These are phyloP conservation scores for Alfaro cultratus DNA, from an alignment of 2,797 vertebrate genomes.

Conservation along the genomic window DNA sequence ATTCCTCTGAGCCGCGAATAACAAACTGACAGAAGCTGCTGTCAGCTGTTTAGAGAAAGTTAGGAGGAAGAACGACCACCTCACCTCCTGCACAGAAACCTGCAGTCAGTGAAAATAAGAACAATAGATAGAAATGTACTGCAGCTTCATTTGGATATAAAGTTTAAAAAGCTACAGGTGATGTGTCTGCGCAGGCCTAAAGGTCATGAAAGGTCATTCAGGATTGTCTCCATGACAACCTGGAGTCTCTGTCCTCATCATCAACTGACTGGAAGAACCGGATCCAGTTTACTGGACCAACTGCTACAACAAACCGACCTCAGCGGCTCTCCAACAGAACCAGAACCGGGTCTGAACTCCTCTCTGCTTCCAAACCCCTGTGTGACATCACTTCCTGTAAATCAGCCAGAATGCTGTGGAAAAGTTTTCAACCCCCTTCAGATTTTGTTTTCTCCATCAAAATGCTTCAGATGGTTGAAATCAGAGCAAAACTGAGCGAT, in stretches of 20 bases:
- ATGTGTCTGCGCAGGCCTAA: constrained; percentile 15
- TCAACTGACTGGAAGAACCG: constrained; percentile 11
- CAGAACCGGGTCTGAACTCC: not conserved
- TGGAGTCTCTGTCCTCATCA: too few species aligned
- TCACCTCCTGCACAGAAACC: constrained; percentile 33
- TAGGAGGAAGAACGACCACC: constrained; percentile 3
- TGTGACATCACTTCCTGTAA: constrained; percentile 18
- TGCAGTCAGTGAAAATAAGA: constrained; percentile 37
- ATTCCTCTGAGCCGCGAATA: too few species aligned
- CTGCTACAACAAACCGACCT: constrained; percentile 46
- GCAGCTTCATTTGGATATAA: constrained; percentile 34
- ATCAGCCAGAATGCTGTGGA: not conserved
- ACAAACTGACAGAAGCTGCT: too few species aligned
- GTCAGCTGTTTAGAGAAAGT: too few species aligned
- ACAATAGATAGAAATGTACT: constrained; percentile 2
- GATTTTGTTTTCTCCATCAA: too few species aligned
- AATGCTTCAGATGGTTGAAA: too few species aligned
- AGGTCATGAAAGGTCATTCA: too few species aligned
- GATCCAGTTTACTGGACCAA: constrained; percentile 33
- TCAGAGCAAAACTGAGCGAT: too few species aligned
- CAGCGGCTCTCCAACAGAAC: not conserved
- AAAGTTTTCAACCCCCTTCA: not conserved
- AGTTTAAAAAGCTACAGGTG: constrained; percentile 30
- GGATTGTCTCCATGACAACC: too few species aligned
- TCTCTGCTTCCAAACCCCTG: constrained; percentile 9